phyloP scores from a whole-genome alignment of 2,113 vertebrate species.

The Archilochus colubris region DNA sequence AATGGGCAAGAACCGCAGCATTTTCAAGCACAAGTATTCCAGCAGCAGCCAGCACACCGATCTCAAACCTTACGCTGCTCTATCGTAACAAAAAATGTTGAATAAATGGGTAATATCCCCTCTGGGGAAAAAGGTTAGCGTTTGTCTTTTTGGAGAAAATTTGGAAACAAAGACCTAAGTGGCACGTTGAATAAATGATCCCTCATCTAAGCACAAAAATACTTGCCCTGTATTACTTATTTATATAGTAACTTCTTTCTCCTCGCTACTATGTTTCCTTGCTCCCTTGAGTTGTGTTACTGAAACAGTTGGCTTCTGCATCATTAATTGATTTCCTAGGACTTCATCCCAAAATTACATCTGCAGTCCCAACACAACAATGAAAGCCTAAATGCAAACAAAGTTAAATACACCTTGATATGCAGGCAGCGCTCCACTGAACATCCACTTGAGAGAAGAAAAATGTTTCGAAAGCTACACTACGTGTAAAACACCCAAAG shows the following conservation, averaged over 20 bases:
- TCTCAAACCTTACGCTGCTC: neutral
- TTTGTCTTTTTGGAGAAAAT: neutral
- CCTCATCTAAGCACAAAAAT: neutral
- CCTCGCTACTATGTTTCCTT: neutral
- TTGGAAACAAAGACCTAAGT: neutral
- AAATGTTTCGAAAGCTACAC: conserved; percentile 1
- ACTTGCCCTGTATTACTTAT: neutral
- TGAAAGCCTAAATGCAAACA: conserved; percentile 46
- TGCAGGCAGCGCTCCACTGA: neutral
- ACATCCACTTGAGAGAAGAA: neutral
- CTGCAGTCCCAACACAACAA: conserved; percentile 14
- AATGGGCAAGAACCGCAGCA: conserved; percentile 28
- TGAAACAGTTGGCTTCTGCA: conserved; percentile 37
- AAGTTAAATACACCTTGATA: conserved; percentile 12
- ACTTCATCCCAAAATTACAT: conserved; percentile 45
- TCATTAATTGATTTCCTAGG: conserved; percentile 58
- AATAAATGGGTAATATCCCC: neutral
- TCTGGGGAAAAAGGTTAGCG: neutral
- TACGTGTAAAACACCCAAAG: neutral
- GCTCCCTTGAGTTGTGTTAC: neutral
- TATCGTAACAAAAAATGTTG: neutral
- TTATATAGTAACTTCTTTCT: neutral
- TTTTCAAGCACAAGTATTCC: conserved; percentile 43
- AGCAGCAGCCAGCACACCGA: conserved; percentile 9
- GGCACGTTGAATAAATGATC: neutral